phyloP scores from a whole-genome alignment of 2,888 invertebrate genomes.

The Microctonus hyperodae region DNA sequence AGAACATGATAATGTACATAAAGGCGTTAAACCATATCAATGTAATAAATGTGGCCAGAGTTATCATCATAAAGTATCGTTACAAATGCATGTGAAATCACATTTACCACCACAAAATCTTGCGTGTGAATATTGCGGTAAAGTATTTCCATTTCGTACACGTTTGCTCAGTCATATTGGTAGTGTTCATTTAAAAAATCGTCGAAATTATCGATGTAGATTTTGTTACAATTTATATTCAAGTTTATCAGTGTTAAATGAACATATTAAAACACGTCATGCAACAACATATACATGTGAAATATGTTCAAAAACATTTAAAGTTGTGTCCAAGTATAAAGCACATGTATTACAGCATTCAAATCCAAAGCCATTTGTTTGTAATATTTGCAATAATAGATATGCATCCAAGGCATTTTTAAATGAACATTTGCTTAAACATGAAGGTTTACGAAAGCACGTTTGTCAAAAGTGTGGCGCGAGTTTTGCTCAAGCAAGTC shows the following conservation, averaged over 20 bases:
- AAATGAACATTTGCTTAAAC: conserved; percentile 60
- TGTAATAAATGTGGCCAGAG: conserved; percentile 59
- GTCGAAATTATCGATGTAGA: conserved; percentile 59
- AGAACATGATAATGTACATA: conserved; percentile 61
- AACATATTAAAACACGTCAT: conserved; percentile 59
- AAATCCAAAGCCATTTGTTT: conserved; percentile 60
- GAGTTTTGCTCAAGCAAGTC: conserved; percentile 60
- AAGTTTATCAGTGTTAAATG: conserved; percentile 58
- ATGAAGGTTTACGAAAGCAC: conserved; percentile 60
- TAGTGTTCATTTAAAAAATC: conserved; percentile 60
- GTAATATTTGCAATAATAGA: conserved; percentile 59
- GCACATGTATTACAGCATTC: conserved; percentile 59
- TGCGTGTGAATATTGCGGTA: conserved; percentile 61
- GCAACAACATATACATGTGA: conserved; percentile 60
- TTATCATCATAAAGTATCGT: conserved; percentile 61
- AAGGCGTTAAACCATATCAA: conserved; percentile 58
- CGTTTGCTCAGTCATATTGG: conserved; percentile 59
- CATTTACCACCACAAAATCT: conserved; percentile 61
- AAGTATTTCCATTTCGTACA: conserved; percentile 60
- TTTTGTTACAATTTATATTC: conserved; percentile 62
- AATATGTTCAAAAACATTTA: conserved; percentile 59
- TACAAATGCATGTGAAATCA: conserved; percentile 62
- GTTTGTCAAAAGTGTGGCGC: conserved; percentile 60
- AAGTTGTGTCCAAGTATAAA: conserved; percentile 59
- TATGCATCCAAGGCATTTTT: conserved; percentile 61